Evolutionary conservation across 2,113 vertebrate species (phyloP), one percentile per base, ranked within the genome.

Genomic region (Papio anubis): DNA sequence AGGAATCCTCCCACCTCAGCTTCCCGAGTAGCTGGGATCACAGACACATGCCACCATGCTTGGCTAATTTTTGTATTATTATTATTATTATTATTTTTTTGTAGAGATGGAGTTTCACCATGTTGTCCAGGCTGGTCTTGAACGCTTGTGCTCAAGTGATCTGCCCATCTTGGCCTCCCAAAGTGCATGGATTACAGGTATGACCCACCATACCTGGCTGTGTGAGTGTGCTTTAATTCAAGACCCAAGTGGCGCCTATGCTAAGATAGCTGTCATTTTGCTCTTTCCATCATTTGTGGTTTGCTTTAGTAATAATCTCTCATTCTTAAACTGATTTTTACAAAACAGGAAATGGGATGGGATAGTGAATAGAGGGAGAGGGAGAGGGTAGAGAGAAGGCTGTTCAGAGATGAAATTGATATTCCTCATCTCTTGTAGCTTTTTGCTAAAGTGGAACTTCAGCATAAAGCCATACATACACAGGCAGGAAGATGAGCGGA

Each of bases 261-360:
- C 30, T 70, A 17, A 78, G 70, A 1, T 0, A 35, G 40, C 87
- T 88, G 59, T 73, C 82, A 2, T 85, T 72, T 38, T 91, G 82
- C 30, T 79, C 72, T 96, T 89, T 81, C 20, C 93, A 66, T 66
- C 45, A 83, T 80, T 93, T 81, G 52, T 66, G 14, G 8, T 82
- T 93, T 95, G 83, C 43, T 76, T 93, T 16, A 40, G 25, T 27
- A 86, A 73, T 21, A 23, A 3, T 50, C 52, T 88, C 76, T 93
- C 59, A 55, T 82, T 96, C 59, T 92, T 88, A 40, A 95, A 87
- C 43, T 78, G 59, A 64, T 55, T 76, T 94, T 94, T 90, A 75
- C 40, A 66, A 52, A 93, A 76, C 0, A 3, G 30, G 57, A 16
- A 38, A 9, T 6, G 68, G 59, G 7, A n/a, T 14, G 68, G 52